Percentiles rank a stretch among this genome's conserved stretches.
phyloP scores from a whole-genome alignment of 1,140 invertebrate species.

The Samia ricini region DNA sequence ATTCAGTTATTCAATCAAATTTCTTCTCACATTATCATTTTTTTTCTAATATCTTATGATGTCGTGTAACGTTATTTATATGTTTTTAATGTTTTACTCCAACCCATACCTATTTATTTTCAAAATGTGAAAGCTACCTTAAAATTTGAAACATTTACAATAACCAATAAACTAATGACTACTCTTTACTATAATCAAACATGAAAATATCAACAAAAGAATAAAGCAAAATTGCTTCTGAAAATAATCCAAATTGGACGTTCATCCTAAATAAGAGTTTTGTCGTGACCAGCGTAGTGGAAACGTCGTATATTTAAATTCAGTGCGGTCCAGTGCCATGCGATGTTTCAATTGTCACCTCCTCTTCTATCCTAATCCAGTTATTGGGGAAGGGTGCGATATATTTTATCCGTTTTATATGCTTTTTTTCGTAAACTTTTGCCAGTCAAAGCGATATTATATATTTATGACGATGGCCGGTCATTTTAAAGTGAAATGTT shows the following conservation, averaged over 20 bases:
- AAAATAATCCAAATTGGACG: slow-evolving; percentile 16
- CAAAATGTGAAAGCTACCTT: too few species aligned
- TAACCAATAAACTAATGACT: background rate
- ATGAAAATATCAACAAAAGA: slow-evolving; percentile 5
- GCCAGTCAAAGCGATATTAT: background rate
- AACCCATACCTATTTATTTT: too few species aligned
- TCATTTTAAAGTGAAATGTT: background rate
- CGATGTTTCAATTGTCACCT: slow-evolving; percentile 64
- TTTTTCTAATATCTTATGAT: too few species aligned
- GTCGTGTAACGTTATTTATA: too few species aligned
- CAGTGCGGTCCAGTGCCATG: slow-evolving; percentile 42
- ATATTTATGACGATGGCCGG: background rate
- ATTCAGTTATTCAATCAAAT: too few species aligned
- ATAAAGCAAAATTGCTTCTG: slow-evolving; percentile 3
- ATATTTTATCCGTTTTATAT: slow-evolving; percentile 14
- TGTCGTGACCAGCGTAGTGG: slow-evolving; percentile 43
- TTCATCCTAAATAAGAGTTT: slow-evolving; percentile 48
- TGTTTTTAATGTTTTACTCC: too few species aligned
- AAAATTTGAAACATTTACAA: too few species aligned
- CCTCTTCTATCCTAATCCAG: slow-evolving; percentile 60
- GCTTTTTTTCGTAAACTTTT: background rate
- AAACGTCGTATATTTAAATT: slow-evolving; percentile 68
- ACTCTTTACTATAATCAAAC: background rate
- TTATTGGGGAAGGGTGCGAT: slow-evolving; percentile 58
- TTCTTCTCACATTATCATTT: too few species aligned